Percentiles rank a stretch among this genome's conserved stretches.
These are phyloP conservation scores for Apamea epomidion DNA, from an alignment of 2,888 invertebrate species.

Conservation along the genomic window DNA sequence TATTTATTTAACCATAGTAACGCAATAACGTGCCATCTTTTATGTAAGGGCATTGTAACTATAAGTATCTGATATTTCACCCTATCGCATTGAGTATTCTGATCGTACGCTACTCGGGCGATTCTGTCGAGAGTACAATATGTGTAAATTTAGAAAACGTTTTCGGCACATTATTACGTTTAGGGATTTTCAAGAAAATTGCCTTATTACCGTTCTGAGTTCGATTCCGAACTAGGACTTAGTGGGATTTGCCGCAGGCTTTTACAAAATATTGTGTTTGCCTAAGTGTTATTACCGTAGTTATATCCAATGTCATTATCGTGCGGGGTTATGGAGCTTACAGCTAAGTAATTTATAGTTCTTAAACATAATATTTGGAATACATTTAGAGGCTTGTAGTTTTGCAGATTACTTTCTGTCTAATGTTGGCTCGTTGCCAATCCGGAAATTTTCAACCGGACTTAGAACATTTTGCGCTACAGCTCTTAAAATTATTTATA, in stretches of 20 bases:
- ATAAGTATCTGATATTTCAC: slow-evolving; percentile 80
- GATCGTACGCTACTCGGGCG: slow-evolving; percentile 84
- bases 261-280: slow-evolving; percentile 74
- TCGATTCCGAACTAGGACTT: slow-evolving; percentile 85
- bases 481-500: slow-evolving; percentile 55
- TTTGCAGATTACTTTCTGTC: slow-evolving; percentile 54
- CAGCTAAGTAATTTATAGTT: slow-evolving; percentile 50
- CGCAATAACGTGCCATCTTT: slow-evolving; percentile 66
- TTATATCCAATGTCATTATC: slow-evolving; percentile 61
- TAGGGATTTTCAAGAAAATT: slow-evolving; percentile 90
- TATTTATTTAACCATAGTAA: slow-evolving; percentile 59
- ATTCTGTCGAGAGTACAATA: slow-evolving; percentile 87
- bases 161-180: slow-evolving; percentile 90
- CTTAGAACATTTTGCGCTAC: slow-evolving; percentile 49
- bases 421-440: slow-evolving; percentile 56
- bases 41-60: slow-evolving; percentile 75
- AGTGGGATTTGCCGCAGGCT: slow-evolving; percentile 80
- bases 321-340: slow-evolving; percentile 31
- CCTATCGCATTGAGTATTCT: slow-evolving; percentile 86
- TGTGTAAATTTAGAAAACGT: slow-evolving; percentile 90
- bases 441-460: slow-evolving; percentile 55
- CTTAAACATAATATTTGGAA: slow-evolving; percentile 37
- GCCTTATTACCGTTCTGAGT: slow-evolving; percentile 89
- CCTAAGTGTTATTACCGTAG: slow-evolving; percentile 68
- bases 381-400: slow-evolving; percentile 49